These are phyloP conservation scores for Ia io DNA, from an alignment of 2,113 vertebrate genomes.

Conservation along the genomic window DNA sequence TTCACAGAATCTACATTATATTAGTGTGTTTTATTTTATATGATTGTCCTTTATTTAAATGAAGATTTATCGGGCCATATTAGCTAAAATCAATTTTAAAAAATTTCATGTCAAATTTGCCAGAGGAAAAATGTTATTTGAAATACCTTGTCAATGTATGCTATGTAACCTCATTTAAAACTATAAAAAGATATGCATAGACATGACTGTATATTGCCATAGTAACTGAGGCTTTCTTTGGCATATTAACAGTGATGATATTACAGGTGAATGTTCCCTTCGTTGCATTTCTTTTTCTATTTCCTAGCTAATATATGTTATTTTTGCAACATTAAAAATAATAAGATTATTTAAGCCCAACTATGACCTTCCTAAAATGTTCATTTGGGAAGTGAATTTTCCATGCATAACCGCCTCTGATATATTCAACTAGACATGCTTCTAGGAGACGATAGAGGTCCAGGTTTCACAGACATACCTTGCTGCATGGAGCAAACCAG, in stretches of 20 bases:
- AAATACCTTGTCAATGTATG: not conserved
- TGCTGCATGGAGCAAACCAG: constrained; percentile 96
- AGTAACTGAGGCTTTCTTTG: not conserved
- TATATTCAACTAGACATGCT: not conserved
- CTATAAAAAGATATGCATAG: not conserved
- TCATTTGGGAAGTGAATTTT: not conserved
- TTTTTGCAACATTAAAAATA: not conserved
- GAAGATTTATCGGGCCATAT: not conserved
- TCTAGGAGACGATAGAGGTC: accelerated
- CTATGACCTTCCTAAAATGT: not conserved
- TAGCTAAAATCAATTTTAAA: not conserved
- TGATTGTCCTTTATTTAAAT: not conserved
- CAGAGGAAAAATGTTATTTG: not conserved
- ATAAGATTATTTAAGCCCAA: not conserved
- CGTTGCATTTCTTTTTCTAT: not conserved
- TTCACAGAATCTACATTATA: not conserved
- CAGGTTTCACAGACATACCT: constrained; percentile 84
- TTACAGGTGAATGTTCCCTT: not conserved
- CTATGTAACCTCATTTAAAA: not conserved
- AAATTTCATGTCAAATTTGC: not conserved
- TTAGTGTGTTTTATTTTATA: not conserved
- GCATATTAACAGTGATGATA: not conserved
- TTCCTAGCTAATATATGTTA: not conserved
- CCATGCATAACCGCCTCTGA: not conserved
- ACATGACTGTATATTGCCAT: not conserved